A percentile compares a stretch with the other conserved stretches of the same genome.
phyloP scores from a whole-genome alignment of 2,113 vertebrate genomes.

The Anthoscopus minutus region DNA sequence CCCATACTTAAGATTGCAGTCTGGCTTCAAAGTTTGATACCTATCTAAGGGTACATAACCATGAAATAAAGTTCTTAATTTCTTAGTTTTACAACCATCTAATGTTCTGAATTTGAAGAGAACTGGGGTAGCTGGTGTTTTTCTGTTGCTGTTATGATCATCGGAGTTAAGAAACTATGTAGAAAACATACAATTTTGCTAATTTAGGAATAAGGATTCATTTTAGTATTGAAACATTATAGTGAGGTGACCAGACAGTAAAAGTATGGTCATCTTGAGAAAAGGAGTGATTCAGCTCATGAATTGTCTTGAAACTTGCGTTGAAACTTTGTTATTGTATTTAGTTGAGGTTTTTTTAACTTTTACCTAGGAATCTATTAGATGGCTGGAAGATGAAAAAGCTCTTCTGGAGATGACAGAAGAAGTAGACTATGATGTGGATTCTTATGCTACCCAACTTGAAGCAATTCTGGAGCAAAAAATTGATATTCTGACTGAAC shows the following conservation, averaged over 20 bases:
- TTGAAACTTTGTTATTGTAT: not conserved
- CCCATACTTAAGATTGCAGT: not conserved
- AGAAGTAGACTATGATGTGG: conserved; percentile 95
- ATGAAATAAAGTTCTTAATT: not conserved
- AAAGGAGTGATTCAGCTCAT: not conserved
- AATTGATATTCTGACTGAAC: conserved; percentile 90
- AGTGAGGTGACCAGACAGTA: not conserved
- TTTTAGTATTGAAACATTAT: not conserved
- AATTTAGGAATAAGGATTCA: not conserved
- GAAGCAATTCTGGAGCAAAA: conserved; percentile 94
- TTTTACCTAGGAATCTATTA: conserved; percentile 84
- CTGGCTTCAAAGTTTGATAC: not conserved
- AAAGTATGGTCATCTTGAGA: not conserved
- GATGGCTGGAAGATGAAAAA: conserved; percentile 94
- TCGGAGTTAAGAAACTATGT: not conserved
- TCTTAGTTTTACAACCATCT: not conserved
- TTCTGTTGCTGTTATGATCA: not conserved
- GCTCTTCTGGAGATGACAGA: conserved; percentile 94
- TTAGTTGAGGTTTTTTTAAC: not conserved
- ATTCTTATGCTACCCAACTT: conserved; percentile 90
- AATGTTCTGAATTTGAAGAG: not conserved
- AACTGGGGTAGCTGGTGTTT: not conserved
- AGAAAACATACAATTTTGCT: not conserved
- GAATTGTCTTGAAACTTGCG: not conserved
- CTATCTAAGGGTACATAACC: not conserved